Evolutionary conservation across 1,140 invertebrate species (phyloP).

Genomic region (Drosophila prosaltans): DNA sequence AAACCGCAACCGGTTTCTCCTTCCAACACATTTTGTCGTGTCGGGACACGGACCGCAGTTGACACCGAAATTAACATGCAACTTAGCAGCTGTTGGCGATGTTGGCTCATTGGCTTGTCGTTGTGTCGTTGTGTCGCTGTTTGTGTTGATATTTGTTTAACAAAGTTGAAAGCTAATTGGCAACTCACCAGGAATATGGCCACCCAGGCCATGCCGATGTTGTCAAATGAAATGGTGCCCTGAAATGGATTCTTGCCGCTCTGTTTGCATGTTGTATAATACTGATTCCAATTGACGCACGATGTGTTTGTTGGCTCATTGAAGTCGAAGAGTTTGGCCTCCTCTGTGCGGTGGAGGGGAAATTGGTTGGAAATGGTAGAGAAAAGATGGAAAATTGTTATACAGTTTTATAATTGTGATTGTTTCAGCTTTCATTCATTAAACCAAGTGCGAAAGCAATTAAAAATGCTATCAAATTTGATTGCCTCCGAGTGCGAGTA

Average conservation of each 20-base stretch:
- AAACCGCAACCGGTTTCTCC: background rate
- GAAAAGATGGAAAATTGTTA: constrained; percentile 29
- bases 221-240: constrained; percentile 99
- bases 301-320: constrained; percentile 86
- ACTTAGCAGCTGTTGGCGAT: constrained; percentile 10
- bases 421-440: constrained; percentile 50
- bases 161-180: constrained; percentile 91
- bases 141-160: constrained; percentile 37
- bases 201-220: constrained; percentile 99
- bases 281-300: constrained; percentile 99
- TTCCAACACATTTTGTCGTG: background rate
- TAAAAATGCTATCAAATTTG: constrained; percentile 78
- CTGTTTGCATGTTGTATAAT: constrained; percentile 97
- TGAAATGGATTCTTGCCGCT: constrained; percentile 98
- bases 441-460: constrained; percentile 61
- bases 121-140: constrained; percentile 17
- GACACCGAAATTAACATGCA: constrained; percentile 53
- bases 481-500: constrained; percentile 59
- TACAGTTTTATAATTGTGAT: constrained; percentile 56
- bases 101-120: background rate
- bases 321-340: constrained; percentile 84
- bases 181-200: constrained; percentile 99
- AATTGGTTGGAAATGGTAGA: background rate
- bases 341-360: constrained; percentile 40
- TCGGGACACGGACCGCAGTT: constrained; percentile 19